Evolutionary conservation across 2,888 invertebrate species (phyloP), one percentile per base, ranked within the genome.

Genomic region (Meta bourneti): DNA sequence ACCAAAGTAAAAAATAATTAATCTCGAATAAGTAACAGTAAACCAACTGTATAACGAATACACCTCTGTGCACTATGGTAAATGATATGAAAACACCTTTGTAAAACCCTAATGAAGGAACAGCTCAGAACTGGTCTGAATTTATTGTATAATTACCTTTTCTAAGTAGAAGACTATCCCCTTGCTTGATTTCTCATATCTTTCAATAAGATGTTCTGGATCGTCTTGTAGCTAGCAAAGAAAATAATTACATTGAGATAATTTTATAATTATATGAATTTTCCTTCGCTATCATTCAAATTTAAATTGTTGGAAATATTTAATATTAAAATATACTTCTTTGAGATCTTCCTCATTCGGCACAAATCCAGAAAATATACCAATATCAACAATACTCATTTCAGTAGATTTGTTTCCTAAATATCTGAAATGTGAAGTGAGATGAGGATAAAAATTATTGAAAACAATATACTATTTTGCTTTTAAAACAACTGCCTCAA

Each of bases 341-440:
- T 88, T 79, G 7, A 94, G 83, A 75, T 94, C 94, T 20, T 92
- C 90, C 34, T 80, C 79, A 9, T 88, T 70, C 0, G 93, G 84
- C 34, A 80, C 80, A 84, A 92, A 94, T 48, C 94, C 94, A 34
- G 93, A 93, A 69, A 94, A 93, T n/a, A 94, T 89, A 75, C 93
- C 93, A 9, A 92, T 93, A 77, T 94, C 93, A 79, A 93, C 77
- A 13, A 94, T 93, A 69, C 89, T 93, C 94, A 94, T 94, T 9
- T 79, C 93, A 48, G 92, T 51, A 54, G 90, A 84, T 81, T 85
- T 71, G 49, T 80, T 48, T 19, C 89, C 89, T 34, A 93, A 75
- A n/a, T 89, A 93, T 49, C 93, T 93, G 51, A 61, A 48, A 71
- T 49, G 74, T 13, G 71, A 74, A 19, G 34, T 2, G 7, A 0